Conservation (phyloP, 2,888 invertebrate species). For the Galeruca laticollis region DNA sequence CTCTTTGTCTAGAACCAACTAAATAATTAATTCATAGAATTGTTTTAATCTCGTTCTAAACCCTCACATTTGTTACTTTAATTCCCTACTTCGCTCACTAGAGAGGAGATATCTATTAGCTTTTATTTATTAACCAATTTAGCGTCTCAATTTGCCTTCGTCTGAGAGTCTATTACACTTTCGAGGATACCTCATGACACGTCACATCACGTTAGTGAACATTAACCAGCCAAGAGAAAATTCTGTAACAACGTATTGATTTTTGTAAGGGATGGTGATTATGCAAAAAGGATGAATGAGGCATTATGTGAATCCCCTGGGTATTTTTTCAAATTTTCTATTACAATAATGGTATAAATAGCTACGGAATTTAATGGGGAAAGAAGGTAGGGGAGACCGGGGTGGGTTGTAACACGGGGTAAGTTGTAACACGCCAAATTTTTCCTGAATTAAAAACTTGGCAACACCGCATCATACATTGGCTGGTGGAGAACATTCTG, state of each 20-base stretch:
- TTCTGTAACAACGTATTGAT: not conserved
- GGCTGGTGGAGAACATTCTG: too few species aligned
- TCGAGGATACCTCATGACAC: slow-evolving; percentile 23
- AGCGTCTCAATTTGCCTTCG: slow-evolving; percentile 40
- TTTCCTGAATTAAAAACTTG: too few species aligned
- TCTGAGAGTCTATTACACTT: slow-evolving; percentile 36
- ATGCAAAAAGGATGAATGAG: not conserved
- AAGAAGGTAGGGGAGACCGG: too few species aligned
- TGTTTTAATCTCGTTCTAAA: too few species aligned
- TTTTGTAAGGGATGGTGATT: not conserved
- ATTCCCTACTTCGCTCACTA: slow-evolving; percentile 2
- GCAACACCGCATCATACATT: too few species aligned
- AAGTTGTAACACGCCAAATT: too few species aligned
- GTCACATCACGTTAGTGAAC: not conserved
- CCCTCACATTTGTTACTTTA: slow-evolving; percentile 19
- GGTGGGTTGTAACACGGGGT: too few species aligned
- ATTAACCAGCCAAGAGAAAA: slow-evolving; percentile 1
- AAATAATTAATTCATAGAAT: too few species aligned
- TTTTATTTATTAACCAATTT: slow-evolving; percentile 44
- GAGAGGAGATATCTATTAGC: slow-evolving; percentile 36
- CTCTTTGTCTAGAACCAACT: too few species aligned
- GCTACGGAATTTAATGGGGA: too few species aligned
- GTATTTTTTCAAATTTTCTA: not conserved
- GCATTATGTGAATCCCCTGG: not conserved
- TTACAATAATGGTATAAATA: too few species aligned